Conservation (phyloP, 2,113 vertebrate species). For the Motacilla tschutschensis region DNA sequence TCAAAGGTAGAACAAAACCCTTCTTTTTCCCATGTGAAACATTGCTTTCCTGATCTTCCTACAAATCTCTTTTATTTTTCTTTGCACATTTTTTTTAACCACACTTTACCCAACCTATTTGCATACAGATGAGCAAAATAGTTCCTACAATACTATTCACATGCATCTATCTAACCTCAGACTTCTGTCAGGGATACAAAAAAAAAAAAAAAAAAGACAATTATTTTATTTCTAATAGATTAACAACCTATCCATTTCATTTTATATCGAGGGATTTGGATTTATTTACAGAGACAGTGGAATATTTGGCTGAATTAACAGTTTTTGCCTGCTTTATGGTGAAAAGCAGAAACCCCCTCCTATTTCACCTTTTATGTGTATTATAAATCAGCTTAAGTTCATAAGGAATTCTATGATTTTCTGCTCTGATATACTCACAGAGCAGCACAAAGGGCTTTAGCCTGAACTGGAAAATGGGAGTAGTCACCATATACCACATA, state of each 20-base stretch:
- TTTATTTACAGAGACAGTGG: background rate
- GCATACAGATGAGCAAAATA: background rate
- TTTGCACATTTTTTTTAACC: background rate
- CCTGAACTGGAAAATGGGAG: conserved; percentile 4
- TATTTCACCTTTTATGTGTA: conserved; percentile 37
- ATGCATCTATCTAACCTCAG: background rate
- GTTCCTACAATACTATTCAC: background rate
- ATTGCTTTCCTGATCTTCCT: conserved; percentile 1
- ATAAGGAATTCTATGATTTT: background rate
- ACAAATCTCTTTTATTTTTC: conserved; percentile 30
- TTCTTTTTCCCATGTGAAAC: background rate
- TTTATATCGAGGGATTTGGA: background rate
- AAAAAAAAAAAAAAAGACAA: background rate
- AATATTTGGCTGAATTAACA: conserved; percentile 43
- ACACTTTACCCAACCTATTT: background rate
- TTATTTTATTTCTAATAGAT: conserved; percentile 26
- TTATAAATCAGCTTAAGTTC: conserved; percentile 34
- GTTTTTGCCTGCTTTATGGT: conserved; percentile 23
- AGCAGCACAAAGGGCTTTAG: background rate
- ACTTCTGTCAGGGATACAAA: background rate
- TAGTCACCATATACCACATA: background rate
- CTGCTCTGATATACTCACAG: background rate
- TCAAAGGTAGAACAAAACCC: background rate
- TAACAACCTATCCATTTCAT: background rate
- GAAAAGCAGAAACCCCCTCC: background rate